Evolutionary conservation across 1,140 invertebrate species (phyloP).

Genomic region (Drosophila arizonae): DNA sequence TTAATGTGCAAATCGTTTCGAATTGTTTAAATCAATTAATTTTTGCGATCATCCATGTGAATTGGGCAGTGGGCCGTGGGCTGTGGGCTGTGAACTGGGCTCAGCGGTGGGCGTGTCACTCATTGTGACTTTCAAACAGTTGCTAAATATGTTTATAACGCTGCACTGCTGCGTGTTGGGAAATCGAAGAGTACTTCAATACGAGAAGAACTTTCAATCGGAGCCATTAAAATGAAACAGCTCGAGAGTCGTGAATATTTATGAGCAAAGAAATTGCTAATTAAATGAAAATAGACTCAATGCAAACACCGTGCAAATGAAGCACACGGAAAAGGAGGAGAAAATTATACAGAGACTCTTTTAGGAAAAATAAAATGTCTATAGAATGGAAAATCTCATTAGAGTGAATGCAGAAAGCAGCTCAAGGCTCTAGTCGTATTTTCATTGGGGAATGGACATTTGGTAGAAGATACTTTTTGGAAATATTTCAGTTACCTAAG

Average conservation of each 20-base stretch:
- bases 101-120: neutral
- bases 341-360: neutral
- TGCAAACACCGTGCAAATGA: neutral
- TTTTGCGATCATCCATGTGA: constrained; percentile 37
- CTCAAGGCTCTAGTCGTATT: too few relatives aligned
- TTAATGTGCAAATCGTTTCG: constrained; percentile 53
- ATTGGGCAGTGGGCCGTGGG: neutral
- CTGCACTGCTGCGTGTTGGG: neutral
- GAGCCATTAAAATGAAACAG: neutral
- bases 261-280: constrained; percentile 1
- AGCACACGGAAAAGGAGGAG: neutral
- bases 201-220: neutral
- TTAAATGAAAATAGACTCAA: neutral
- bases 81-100: neutral
- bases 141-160: neutral
- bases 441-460: too few relatives aligned
- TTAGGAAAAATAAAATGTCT: too few relatives aligned
- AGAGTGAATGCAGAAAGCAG: too few relatives aligned
- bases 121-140: neutral
- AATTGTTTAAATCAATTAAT: constrained; percentile 54
- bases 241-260: neutral
- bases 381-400: too few relatives aligned
- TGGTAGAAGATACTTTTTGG: too few relatives aligned
- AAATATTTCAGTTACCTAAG: too few relatives aligned
- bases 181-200: neutral